Base-by-base conservation (phyloP, 2,888 invertebrate species). In the Uloborus plumipes region DNA sequence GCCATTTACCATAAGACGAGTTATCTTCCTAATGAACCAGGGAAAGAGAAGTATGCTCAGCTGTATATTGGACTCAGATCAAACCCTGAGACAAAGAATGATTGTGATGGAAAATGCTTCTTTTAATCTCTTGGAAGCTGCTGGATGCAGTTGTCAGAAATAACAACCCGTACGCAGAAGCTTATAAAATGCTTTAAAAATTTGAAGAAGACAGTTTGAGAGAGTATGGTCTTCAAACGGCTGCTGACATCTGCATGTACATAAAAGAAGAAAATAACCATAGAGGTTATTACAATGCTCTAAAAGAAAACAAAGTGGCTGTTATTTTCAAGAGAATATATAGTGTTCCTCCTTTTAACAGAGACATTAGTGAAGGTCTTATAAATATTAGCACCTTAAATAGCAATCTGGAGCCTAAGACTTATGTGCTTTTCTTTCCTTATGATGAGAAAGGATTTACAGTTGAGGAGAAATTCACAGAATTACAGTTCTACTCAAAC, bases 321-420 rank as follows among this genome's bases (percentile, higher is more conserved):
- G 59, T 50, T 31, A 67, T 86, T 7, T 85, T 86, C 71, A 16
- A 20, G 4, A 62, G 39, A 39, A 14, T 39, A 20, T 76, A 85
- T 77, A 84, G 86, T 9, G 77, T 18, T 15, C 65, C 65, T 47
- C 65, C 65, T 18, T 20, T 11, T 7, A 47, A 49, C 47, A 66
- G 39, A 22, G 64, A 49, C 18, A 50, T 73, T n/a, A 14, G n/a
- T 31, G 50, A 14, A 9, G 22, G 22, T n/a, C 62, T 70, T 1
- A 14, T 22, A 20, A 70, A 39, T 6, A 58, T 70, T 9, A 59
- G 39, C 59, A 70, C 39, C 0, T 26, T 51, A 11, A 73, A 64
- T 26, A 51, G 39, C n/a, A 62, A 73, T 47, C 51, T 16, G 2
- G 76, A 77, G 7, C 69, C 69, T 9, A 69, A 61, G 69, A 39